Evolutionary conservation across 2,113 vertebrate genomes (phyloP).

Genomic region (Tursiops truncatus): DNA sequence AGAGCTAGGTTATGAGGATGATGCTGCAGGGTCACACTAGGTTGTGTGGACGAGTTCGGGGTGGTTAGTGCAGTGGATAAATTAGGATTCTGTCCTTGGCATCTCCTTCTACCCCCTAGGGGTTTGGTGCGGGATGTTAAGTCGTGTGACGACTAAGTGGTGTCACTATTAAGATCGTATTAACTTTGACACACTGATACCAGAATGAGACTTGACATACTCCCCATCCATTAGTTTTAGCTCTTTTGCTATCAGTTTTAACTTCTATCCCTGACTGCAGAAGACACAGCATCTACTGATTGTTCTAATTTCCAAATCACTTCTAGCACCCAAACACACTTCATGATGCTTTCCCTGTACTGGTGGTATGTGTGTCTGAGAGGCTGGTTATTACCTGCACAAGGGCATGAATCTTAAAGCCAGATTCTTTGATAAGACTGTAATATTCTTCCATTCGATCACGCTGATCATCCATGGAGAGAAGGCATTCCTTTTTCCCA

Average conservation of each 20-base stretch:
- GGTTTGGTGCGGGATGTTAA: not conserved
- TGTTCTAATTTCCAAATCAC: not conserved
- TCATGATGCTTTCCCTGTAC: not conserved
- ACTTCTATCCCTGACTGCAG: not conserved
- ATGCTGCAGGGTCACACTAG: not conserved
- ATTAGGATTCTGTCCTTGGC: not conserved
- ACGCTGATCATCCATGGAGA: slow-evolving; percentile 88
- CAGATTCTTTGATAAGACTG: slow-evolving; percentile 84
- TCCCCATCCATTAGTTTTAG: not conserved
- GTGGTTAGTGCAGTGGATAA: not conserved
- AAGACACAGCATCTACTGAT: not conserved
- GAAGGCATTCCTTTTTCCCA: slow-evolving; percentile 88
- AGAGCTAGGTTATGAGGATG: not conserved
- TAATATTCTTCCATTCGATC: slow-evolving; percentile 87
- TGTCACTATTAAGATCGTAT: not conserved
- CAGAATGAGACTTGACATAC: not conserved
- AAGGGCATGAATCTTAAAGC: slow-evolving; percentile 90
- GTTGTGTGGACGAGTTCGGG: not conserved
- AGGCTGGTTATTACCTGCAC: slow-evolving; percentile 85
- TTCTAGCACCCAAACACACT: not conserved
- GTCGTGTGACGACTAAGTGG: not conserved
- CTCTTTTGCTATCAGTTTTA: not conserved
- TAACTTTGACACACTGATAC: not conserved
- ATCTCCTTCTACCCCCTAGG: not conserved
- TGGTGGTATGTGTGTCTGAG: not conserved